phyloP scores from a whole-genome alignment of 2,797 vertebrate species.

The Oreonectes daqikongensis region DNA sequence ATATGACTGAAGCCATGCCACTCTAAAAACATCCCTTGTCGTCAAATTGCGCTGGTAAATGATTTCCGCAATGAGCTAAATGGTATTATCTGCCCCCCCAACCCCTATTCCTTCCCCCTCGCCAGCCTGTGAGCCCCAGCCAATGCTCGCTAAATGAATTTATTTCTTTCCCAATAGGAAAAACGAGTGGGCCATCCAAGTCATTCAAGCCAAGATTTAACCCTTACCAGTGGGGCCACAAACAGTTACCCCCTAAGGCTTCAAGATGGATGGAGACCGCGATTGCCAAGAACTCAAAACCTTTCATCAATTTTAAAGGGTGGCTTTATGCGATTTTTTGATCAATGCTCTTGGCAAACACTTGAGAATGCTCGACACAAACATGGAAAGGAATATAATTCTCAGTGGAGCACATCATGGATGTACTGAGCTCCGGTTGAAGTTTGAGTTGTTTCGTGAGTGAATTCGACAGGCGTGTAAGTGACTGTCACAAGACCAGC shows the following conservation, averaged over 20 bases:
- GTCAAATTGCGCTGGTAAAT: slow-evolving; percentile 78
- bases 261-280: slow-evolving; percentile 25
- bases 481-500: slow-evolving; percentile 58
- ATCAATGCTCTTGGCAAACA: slow-evolving; percentile 46
- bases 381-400: slow-evolving; percentile 44
- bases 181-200: slow-evolving; percentile 52
- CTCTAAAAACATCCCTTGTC: slow-evolving; percentile 77
- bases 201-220: slow-evolving; percentile 51
- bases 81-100: slow-evolving; percentile 71
- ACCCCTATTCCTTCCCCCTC: slow-evolving; percentile 60
- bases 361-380: slow-evolving; percentile 51
- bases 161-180: slow-evolving; percentile 67
- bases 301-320: slow-evolving; percentile 40
- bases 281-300: slow-evolving; percentile 32
- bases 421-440: slow-evolving; percentile 39
- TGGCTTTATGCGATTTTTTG: slow-evolving; percentile 43
- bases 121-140: slow-evolving; percentile 51
- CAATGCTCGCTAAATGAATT: slow-evolving; percentile 64
- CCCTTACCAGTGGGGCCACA: slow-evolving; percentile 26
- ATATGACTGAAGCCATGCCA: slow-evolving; percentile 72
- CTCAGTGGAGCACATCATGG: slow-evolving; percentile 47
- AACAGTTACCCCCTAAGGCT: slow-evolving; percentile 28
- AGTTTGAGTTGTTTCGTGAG: slow-evolving; percentile 59
- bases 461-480: slow-evolving; percentile 62
- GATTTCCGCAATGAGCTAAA: slow-evolving; percentile 78